phyloP scores from a whole-genome alignment of 1,140 invertebrate genomes.

The Bactericera cockerelli region DNA sequence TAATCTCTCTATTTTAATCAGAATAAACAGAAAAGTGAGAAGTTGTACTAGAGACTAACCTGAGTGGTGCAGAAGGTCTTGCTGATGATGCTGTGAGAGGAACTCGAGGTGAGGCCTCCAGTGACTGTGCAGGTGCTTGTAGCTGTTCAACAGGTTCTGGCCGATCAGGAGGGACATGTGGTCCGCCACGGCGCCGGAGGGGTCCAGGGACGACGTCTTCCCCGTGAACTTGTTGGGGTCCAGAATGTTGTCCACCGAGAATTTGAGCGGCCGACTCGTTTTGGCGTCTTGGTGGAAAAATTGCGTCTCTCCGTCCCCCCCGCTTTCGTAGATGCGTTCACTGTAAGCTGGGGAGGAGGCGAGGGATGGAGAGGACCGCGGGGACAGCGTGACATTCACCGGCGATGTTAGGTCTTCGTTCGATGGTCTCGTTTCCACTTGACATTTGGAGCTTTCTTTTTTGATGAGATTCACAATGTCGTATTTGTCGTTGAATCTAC shows the following conservation, averaged over 20 bases:
- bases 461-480: constrained; percentile 5
- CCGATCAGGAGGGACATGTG: background rate
- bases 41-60: no score
- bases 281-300: background rate
- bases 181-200: constrained; percentile 5
- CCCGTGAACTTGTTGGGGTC: constrained; percentile 82
- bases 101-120: constrained; percentile 37
- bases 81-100: background rate
- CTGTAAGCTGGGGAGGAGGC: background rate
- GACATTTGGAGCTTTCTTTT: background rate
- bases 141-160: background rate
- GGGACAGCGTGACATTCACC: background rate
- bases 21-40: no score
- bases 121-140: constrained; percentile 19
- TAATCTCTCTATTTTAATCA: no score
- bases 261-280: constrained; percentile 38
- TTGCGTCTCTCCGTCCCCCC: background rate
- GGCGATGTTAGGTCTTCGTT: background rate
- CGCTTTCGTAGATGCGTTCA: background rate
- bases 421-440: background rate
- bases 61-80: background rate
- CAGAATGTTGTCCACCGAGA: constrained; percentile 81
- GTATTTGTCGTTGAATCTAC: background rate
- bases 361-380: background rate
- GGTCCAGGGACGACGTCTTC: constrained; percentile 25